Percentiles rank a stretch among this genome's conserved stretches.
These are phyloP conservation scores for Poecilia picta DNA, from an alignment of 2,797 vertebrate species.

Conservation along the genomic window DNA sequence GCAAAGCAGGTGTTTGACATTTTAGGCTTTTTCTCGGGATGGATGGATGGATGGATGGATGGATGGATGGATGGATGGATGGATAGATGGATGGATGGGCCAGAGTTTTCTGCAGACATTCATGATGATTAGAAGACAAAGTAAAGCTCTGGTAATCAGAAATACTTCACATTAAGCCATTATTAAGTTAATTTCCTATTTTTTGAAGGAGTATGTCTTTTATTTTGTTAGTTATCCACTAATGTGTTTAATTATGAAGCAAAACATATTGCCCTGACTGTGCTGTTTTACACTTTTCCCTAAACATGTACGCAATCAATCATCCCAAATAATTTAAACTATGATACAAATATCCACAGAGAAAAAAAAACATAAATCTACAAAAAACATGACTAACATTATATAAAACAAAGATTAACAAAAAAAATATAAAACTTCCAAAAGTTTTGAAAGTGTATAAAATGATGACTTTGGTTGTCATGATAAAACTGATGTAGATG, in stretches of 20 bases:
- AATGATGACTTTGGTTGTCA: slow-evolving; percentile 65
- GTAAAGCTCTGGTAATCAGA: background rate
- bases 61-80: too few species aligned
- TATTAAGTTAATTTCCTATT: background rate
- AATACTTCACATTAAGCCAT: background rate
- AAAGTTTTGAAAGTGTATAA: slow-evolving; percentile 78
- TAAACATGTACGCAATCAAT: slow-evolving; percentile 25
- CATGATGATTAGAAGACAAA: background rate
- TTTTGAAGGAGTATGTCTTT: background rate
- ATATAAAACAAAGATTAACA: slow-evolving; percentile 81
- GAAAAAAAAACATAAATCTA: slow-evolving; percentile 37
- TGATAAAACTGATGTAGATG: slow-evolving; percentile 43
- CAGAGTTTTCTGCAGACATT: background rate
- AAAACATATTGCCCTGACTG: background rate
- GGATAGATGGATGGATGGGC: background rate
- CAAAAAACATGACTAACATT: slow-evolving; percentile 53
- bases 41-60: background rate
- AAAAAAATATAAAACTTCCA: slow-evolving; percentile 82
- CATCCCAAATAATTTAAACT: slow-evolving; percentile 44
- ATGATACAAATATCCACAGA: slow-evolving; percentile 47
- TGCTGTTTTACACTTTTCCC: background rate
- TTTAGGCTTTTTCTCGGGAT: background rate
- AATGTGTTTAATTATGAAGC: background rate
- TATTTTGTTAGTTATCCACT: background rate
- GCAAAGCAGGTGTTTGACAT: background rate